Evolutionary conservation across 2,113 vertebrate species (phyloP).

Genomic region (Mugil cephalus): DNA sequence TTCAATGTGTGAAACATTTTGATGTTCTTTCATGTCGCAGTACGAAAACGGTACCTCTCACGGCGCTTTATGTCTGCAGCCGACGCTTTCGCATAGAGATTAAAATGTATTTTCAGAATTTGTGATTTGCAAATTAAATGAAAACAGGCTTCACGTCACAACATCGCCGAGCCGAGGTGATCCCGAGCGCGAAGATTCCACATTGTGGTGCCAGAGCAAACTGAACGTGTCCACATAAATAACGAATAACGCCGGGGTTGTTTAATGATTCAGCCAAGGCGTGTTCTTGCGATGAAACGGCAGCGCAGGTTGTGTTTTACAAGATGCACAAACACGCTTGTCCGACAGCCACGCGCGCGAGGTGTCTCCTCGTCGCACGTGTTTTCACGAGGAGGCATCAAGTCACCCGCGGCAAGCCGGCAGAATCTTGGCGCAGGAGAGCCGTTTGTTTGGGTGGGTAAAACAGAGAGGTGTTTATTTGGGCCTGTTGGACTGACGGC

Average conservation of each 20-base stretch:
- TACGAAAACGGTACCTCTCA: constrained; percentile 20
- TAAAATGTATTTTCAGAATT: too few species aligned
- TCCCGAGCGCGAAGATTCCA: not conserved
- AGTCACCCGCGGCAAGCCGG: constrained; percentile 64
- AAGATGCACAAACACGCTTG: constrained; percentile 64
- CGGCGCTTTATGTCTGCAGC: not conserved
- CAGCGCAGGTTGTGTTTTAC: constrained; percentile 62
- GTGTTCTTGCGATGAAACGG: constrained; percentile 31
- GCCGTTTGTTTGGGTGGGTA: constrained; percentile 64
- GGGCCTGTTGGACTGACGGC: constrained; percentile 70
- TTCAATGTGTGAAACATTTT: constrained; percentile 19
- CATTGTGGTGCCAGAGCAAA: constrained; percentile 25
- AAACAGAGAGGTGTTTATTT: constrained; percentile 74
- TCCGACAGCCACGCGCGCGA: constrained; percentile 47
- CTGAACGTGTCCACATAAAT: constrained; percentile 7
- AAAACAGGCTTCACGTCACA: too few species aligned
- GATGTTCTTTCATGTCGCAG: constrained; percentile 25
- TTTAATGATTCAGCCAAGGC: constrained; percentile 32
- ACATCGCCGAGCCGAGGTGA: too few species aligned
- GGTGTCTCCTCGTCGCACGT: constrained; percentile 40
- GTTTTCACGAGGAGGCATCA: constrained; percentile 48
- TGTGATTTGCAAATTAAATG: too few species aligned
- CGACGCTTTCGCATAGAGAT: too few species aligned
- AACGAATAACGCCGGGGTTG: constrained; percentile 42
- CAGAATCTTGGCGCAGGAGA: constrained; percentile 49